Evolutionary conservation across 2,888 invertebrate species (phyloP).

Genomic region (Perizoma flavofasciatum): DNA sequence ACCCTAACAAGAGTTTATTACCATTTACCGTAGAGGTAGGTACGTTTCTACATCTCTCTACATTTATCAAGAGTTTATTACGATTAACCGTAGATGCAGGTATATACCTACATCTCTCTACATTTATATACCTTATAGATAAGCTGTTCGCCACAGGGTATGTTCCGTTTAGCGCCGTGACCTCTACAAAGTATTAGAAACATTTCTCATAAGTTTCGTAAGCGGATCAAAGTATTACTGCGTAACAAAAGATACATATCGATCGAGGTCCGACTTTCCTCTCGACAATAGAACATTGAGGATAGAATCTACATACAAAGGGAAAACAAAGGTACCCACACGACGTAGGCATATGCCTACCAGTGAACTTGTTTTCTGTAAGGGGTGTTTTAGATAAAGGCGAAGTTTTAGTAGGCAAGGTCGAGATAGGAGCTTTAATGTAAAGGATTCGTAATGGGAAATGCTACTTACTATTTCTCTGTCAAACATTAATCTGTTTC

Average conservation of each 20-base stretch:
- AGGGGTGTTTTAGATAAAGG: background rate
- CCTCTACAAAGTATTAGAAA: conserved; percentile 17
- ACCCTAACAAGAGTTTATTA: no score
- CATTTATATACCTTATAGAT: no score
- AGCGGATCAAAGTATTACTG: conserved; percentile 34
- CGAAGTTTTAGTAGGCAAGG: background rate
- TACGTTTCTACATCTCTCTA: no score
- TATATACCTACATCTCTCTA: no score
- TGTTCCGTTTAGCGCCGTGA: conserved; percentile 14
- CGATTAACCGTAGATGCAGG: no score
- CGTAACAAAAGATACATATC: conserved; percentile 35
- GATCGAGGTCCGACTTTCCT: conserved; percentile 27
- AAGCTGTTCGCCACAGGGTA: background rate
- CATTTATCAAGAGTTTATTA: no score
- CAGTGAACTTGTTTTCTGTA: conserved; percentile 6
- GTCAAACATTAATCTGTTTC: no score
- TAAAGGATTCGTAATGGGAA: no score
- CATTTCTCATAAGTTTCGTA: conserved; percentile 21
- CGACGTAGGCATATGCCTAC: conserved; percentile 10
- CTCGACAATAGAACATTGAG: conserved; percentile 31
- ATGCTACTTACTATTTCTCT: no score
- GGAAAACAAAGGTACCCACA: conserved; percentile 16
- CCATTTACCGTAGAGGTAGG: no score
- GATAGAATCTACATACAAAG: conserved; percentile 35
- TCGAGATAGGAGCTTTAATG: no score